These are phyloP conservation scores for Macropis europaea DNA, from an alignment of 2,888 invertebrate species.

Conservation along the genomic window DNA sequence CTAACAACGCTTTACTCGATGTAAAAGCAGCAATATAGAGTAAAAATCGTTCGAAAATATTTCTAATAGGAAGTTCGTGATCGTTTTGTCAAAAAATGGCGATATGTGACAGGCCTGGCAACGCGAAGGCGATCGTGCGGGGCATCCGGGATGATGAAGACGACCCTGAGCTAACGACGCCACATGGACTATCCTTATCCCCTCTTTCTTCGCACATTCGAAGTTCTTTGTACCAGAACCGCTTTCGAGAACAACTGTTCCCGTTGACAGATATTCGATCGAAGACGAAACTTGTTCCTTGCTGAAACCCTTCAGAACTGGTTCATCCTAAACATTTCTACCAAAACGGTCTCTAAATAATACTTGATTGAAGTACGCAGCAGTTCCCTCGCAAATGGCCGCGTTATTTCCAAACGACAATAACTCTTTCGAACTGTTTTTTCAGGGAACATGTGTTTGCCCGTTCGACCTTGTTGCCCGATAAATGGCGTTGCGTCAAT, in stretches of 20 bases:
- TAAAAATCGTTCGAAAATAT: too few species aligned
- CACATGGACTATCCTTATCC: conserved; percentile 28
- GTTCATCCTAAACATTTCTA: neutral
- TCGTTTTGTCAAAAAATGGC: neutral
- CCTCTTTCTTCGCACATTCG: conserved; percentile 3
- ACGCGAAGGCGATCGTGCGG: neutral
- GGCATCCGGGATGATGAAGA: conserved; percentile 6
- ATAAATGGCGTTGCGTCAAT: conserved; percentile 28
- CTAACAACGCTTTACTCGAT: too few species aligned
- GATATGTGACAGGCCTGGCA: neutral
- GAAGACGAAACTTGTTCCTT: neutral
- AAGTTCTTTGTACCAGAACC: neutral
- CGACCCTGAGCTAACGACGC: conserved; percentile 46
- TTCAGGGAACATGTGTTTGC: neutral
- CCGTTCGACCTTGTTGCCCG: conserved; percentile 15
- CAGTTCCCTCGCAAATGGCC: neutral
- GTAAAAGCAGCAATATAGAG: too few species aligned
- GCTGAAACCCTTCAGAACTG: neutral
- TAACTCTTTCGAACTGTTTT: neutral
- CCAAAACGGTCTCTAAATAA: neutral
- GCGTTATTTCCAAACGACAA: neutral
- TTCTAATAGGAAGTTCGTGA: neutral
- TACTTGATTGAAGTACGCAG: neutral
- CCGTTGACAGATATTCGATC: neutral
- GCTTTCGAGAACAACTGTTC: neutral